Evolutionary conservation across 2,888 invertebrate genomes (phyloP).

Genomic region (Artemia sinica): DNA sequence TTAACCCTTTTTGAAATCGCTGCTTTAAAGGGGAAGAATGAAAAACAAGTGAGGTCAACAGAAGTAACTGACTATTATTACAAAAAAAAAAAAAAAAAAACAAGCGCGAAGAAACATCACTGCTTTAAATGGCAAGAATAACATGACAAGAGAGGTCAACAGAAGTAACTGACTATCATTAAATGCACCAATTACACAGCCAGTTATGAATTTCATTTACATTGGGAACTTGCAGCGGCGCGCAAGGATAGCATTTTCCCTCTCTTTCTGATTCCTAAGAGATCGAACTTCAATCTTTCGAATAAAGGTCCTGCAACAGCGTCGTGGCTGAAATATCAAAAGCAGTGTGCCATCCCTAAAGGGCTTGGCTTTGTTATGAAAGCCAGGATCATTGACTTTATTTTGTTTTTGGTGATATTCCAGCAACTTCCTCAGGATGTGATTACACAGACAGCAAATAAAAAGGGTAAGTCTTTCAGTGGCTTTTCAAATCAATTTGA

Average conservation of each 20-base stretch:
- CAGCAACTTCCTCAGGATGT: not conserved
- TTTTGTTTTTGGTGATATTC: slow-evolving; percentile 6
- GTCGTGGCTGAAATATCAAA: not conserved
- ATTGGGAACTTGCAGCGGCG: slow-evolving; percentile 9
- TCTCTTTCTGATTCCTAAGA: not conserved
- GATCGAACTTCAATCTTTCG: slow-evolving; percentile 11
- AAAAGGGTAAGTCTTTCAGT: not conserved
- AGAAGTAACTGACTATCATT: too few species aligned
- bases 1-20: too few species aligned
- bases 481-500: too few species aligned
- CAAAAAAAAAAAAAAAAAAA: too few species aligned
- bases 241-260: not conserved
- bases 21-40: too few species aligned
- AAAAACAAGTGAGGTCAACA: too few species aligned
- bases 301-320: too few species aligned
- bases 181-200: too few species aligned
- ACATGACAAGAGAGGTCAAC: too few species aligned
- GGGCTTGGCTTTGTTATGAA: not conserved
- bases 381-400: not conserved
- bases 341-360: not conserved
- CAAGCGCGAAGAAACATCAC: too few species aligned
- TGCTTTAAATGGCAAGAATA: too few species aligned
- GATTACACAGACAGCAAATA: slow-evolving; percentile 4
- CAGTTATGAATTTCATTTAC: not conserved
- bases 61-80: too few species aligned